A percentile compares a stretch with the other conserved stretches of the same genome.
phyloP scores from a whole-genome alignment of 92 coral and sea anemone genomes.

The Umimayanthus chanpuru region DNA sequence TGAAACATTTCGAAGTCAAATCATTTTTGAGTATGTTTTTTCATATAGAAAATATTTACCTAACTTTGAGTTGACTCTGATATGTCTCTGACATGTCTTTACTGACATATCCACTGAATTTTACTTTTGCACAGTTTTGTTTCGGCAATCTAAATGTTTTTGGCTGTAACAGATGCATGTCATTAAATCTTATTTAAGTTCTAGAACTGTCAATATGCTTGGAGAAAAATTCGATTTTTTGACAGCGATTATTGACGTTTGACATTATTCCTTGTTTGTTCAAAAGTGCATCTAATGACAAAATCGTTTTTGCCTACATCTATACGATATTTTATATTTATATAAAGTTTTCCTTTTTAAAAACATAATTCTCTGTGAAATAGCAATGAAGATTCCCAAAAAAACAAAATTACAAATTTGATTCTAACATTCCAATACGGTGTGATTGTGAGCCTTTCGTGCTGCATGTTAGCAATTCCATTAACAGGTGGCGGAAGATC shows the following conservation, averaged over 20 bases:
- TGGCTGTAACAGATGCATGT: neutral
- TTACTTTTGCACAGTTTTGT: neutral
- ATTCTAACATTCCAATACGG: neutral
- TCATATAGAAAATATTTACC: no score
- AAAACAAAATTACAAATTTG: neutral
- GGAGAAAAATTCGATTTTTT: neutral
- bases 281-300: neutral
- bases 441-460: conserved; percentile 17
- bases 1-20: neutral
- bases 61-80: no score
- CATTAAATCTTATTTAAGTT: neutral
- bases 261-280: neutral
- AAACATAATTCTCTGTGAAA: neutral
- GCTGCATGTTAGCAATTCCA: neutral
- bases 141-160: neutral
- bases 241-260: neutral
- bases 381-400: neutral
- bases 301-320: neutral
- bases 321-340: neutral
- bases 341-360: no score
- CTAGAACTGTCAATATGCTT: neutral
- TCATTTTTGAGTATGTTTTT: neutral
- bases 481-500: conserved; percentile 31
- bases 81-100: no score
- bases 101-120: neutral